Evolutionary conservation across 2,113 vertebrate genomes (phyloP).

Genomic region (Myotis davidii): DNA sequence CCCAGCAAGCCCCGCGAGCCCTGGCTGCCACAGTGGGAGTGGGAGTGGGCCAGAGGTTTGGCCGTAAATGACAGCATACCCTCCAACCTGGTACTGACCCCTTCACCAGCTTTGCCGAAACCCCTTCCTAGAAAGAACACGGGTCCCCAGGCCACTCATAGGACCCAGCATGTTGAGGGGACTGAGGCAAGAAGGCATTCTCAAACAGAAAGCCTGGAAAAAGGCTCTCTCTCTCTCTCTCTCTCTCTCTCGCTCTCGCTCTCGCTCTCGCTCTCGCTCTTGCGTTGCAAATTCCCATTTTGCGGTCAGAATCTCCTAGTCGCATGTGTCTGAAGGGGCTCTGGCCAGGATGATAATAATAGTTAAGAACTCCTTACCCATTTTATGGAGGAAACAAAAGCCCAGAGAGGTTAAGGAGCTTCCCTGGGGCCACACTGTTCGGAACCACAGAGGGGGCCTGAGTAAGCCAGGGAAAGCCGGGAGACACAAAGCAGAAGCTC

Average conservation of each 20-base stretch:
- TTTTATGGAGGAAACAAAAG: not conserved
- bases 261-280: not conserved
- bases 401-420: not conserved
- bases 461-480: not conserved
- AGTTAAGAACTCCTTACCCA: not conserved
- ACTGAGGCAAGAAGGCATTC: not conserved
- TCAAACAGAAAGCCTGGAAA: not conserved
- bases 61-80: not conserved
- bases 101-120: not conserved
- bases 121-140: not conserved
- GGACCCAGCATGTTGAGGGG: not conserved
- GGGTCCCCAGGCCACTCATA: not conserved
- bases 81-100: not conserved
- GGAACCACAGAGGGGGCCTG: not conserved
- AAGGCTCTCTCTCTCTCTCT: not conserved
- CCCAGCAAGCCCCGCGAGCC: rapidly evolving
- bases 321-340: not conserved
- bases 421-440: not conserved
- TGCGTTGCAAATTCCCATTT: no score
- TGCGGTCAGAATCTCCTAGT: not conserved
- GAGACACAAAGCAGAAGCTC: not conserved
- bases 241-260: not conserved
- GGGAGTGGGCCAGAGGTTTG: not conserved
- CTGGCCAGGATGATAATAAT: not conserved
- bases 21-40: not conserved